These are phyloP conservation scores for Apteryx owenii DNA, from an alignment of 2,113 vertebrate species.

Conservation along the genomic window DNA sequence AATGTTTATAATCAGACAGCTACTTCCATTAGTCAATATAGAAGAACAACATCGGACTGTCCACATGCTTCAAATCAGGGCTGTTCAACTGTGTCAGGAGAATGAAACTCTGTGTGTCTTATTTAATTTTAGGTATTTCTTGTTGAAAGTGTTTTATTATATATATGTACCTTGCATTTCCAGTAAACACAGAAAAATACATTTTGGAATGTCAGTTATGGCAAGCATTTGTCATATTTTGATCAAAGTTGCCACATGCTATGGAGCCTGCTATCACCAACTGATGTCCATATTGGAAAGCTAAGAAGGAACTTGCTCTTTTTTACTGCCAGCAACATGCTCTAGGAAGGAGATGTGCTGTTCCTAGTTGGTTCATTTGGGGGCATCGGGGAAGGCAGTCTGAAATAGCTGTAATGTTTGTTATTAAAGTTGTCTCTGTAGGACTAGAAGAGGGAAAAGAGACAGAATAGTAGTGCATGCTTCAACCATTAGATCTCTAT, in stretches of 20 bases:
- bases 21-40: background rate
- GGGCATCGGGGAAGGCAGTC: background rate
- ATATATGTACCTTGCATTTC: background rate
- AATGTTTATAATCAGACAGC: background rate
- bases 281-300: background rate
- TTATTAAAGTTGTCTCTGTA: background rate
- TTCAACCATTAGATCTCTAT: background rate
- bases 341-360: background rate
- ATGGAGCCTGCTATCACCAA: background rate
- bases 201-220: background rate
- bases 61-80: background rate
- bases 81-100: background rate
- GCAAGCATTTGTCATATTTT: accelerated
- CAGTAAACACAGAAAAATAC: background rate
- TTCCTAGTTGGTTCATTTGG: background rate
- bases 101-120: background rate
- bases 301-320: background rate
- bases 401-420: background rate
- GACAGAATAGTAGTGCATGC: background rate
- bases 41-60: background rate
- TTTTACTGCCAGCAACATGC: background rate
- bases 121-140: background rate
- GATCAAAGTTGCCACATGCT: accelerated
- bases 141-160: background rate
- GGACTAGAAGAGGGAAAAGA: background rate